Percentiles rank a stretch among this genome's conserved stretches.
Evolutionary conservation across 2,888 invertebrate species (phyloP).

Genomic region (Callosobruchus maculatus): DNA sequence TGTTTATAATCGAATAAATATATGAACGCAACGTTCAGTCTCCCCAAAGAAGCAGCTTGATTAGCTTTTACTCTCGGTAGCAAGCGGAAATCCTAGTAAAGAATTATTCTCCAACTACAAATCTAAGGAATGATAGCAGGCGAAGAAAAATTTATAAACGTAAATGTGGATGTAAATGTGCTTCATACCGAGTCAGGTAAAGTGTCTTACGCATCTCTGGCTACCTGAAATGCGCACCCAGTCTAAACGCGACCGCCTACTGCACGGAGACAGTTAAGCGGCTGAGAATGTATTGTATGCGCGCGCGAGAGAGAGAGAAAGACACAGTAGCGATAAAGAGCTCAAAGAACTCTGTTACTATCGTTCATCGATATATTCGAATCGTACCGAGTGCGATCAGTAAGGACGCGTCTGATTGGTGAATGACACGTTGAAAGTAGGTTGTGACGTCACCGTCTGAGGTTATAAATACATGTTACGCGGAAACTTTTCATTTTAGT

Average conservation of each 20-base stretch:
- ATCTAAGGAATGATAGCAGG: neutral
- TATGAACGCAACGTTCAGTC: too few species aligned
- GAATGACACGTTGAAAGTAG: slow-evolving; percentile 53
- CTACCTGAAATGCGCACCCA: neutral
- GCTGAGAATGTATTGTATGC: neutral
- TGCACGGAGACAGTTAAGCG: neutral
- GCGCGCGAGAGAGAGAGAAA: neutral
- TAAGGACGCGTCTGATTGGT: slow-evolving; percentile 50
- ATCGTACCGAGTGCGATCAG: slow-evolving; percentile 36
- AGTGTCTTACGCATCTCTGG: neutral
- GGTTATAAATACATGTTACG: slow-evolving; percentile 45
- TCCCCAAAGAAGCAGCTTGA: too few species aligned
- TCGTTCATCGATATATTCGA: slow-evolving; percentile 40
- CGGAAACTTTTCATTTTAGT: slow-evolving; percentile 44
- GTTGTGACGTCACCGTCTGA: slow-evolving; percentile 54
- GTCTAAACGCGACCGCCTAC: neutral
- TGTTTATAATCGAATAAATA: too few species aligned
- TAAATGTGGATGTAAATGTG: neutral
- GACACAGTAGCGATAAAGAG: slow-evolving; percentile 30
- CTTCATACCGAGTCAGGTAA: neutral
- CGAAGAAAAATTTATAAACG: neutral
- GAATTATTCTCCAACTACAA: neutral
- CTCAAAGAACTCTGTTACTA: slow-evolving; percentile 33
- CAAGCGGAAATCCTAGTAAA: neutral
- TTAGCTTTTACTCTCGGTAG: too few species aligned